Evolutionary conservation across 2,888 invertebrate genomes (phyloP), one percentile per base, ranked within the genome.

Genomic region (Carcina quercana): DNA sequence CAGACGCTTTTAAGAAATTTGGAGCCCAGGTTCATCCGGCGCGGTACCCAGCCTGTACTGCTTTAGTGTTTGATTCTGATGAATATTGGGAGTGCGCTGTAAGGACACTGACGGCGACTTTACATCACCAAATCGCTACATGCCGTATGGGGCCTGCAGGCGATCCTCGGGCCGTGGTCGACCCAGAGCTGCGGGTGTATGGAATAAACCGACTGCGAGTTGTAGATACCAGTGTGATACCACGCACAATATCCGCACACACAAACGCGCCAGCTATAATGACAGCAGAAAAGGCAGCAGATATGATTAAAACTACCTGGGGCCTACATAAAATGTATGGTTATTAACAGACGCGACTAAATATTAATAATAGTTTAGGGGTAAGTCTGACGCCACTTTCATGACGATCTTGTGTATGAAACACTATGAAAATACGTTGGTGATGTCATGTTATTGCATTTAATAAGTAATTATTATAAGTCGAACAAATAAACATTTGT

Each of bases 21-120:
- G 88, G 87, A 0, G 73, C 89, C 0, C 67, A 63, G 11, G 49
- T 89, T 3, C 61, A 87, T 30, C 86, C 85, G 17, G 76, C 78
- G 1, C 65, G 75, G 3, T 75, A 82, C 35, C 86, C 86, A 0
- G 80, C 78, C 1, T 91, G 91, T 55, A 70, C 72, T 14, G 41
- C 57, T 0, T 43, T 67, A 11, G 38, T 40, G 3, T 88, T 86
- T 35, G 87, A 86, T 40, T 76, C 87, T 1, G 91, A 91, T 37
- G 86, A 86, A 15, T 92, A 91, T 53, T 91, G 92, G 90, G 87
- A 87, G 42, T 92, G 92, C 57, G 87, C 89, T 2, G 67, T 89
- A 6, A 76, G 87, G 8, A 86, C 85, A 8, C 65, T 87, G 21
- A 86, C 89, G 1, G 84, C 86, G 11, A 88, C 89, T 0, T 65